phyloP scores from a whole-genome alignment of 1,140 invertebrate species.

The Oscheius sp. region DNA sequence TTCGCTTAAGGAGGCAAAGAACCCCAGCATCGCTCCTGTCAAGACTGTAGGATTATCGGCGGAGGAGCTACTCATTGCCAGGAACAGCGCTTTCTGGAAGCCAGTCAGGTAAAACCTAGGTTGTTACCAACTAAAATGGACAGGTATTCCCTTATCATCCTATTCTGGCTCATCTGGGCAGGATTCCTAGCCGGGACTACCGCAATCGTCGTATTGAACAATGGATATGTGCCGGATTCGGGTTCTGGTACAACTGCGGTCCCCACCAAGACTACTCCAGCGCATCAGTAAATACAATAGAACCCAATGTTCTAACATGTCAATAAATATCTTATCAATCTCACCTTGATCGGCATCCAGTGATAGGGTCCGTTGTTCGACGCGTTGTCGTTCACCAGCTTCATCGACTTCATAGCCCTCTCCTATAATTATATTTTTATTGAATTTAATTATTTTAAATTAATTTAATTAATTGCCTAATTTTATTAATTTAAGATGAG shows the following conservation, averaged over 20 bases:
- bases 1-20: too few species aligned
- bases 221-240: slow-evolving; percentile 15
- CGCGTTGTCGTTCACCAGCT: slow-evolving; percentile 29
- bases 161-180: slow-evolving; percentile 23
- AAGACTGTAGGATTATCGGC: neutral
- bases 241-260: slow-evolving; percentile 16
- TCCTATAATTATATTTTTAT: slow-evolving; percentile 23
- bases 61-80: neutral
- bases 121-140: neutral
- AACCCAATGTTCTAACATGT: too few species aligned
- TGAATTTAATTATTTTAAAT: too few species aligned
- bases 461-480: neutral
- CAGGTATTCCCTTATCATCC: slow-evolving; percentile 2
- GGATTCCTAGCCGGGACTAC: slow-evolving; percentile 22
- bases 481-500: neutral
- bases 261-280: slow-evolving; percentile 15
- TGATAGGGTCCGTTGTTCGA: slow-evolving; percentile 36
- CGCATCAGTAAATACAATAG: too few species aligned
- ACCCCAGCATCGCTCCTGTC: too few species aligned
- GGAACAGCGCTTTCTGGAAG: neutral
- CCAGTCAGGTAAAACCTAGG: neutral
- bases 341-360: slow-evolving; percentile 33
- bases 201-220: slow-evolving; percentile 23
- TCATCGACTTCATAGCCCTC: slow-evolving; percentile 30
- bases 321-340: neutral